These are phyloP conservation scores for Eriosoma lanigerum DNA, from an alignment of 1,140 invertebrate genomes.

Conservation along the genomic window DNA sequence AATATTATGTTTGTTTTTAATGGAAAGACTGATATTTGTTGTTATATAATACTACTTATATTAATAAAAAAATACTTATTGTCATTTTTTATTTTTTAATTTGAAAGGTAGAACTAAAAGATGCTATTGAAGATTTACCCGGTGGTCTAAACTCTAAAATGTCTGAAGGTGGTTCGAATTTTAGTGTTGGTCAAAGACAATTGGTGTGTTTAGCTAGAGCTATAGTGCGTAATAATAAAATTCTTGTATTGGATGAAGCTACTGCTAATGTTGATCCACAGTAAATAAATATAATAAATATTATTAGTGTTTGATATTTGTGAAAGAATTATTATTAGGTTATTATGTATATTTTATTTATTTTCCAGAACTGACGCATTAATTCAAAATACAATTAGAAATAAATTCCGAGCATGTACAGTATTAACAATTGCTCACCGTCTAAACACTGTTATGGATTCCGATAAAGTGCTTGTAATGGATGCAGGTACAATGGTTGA, in stretches of 20 bases:
- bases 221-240: constrained; percentile 71
- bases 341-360: neutral
- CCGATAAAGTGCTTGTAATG: constrained; percentile 74
- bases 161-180: constrained; percentile 68
- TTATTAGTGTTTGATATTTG: neutral
- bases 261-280: constrained; percentile 74
- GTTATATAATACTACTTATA: neutral
- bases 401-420: constrained; percentile 71
- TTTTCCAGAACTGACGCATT: constrained; percentile 68
- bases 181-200: constrained; percentile 78
- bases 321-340: neutral
- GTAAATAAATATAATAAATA: constrained; percentile 56
- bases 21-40: neutral
- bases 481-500: constrained; percentile 63
- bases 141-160: constrained; percentile 55
- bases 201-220: constrained; percentile 77
- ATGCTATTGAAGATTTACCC: constrained; percentile 54
- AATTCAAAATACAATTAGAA: constrained; percentile 69
- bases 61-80: no score
- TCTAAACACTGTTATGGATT: constrained; percentile 80
- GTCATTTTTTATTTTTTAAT: constrained; percentile 20
- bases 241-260: constrained; percentile 78
- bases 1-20: neutral
- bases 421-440: constrained; percentile 76
- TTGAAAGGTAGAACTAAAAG: constrained; percentile 56